phyloP scores from a whole-genome alignment of 2,113 vertebrate species.

The Noctilio leporinus region DNA sequence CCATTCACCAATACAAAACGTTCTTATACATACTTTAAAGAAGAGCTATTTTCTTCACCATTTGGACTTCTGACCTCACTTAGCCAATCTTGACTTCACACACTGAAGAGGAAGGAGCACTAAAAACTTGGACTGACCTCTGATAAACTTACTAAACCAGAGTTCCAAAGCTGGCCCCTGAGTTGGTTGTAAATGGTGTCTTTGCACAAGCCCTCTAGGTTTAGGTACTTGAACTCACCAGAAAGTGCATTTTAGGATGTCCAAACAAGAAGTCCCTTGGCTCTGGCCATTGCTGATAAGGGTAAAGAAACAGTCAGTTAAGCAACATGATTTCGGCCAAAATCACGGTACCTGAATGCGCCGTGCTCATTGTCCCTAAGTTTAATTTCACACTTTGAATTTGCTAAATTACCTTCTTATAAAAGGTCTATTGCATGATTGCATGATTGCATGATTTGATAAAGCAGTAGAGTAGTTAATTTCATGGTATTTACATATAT shows the following conservation, averaged over 20 bases:
- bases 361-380: constrained; percentile 1
- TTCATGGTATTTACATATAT: constrained; percentile 12
- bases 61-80: neutral
- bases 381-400: constrained; percentile 61
- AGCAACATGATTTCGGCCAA: constrained; percentile 46
- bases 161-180: neutral
- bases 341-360: constrained; percentile 14
- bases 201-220: neutral
- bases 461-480: constrained; percentile 31
- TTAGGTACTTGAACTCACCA: neutral
- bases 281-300: constrained; percentile 54
- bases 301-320: constrained; percentile 23
- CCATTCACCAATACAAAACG: neutral
- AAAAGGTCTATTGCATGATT: constrained; percentile 56
- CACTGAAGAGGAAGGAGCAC: neutral
- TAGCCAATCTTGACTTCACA: neutral
- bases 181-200: neutral
- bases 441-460: constrained; percentile 52
- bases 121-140: neutral
- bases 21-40: neutral
- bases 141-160: neutral
- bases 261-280: constrained; percentile 13
- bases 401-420: constrained; percentile 46
- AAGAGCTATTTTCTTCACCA: neutral
- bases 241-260: constrained; percentile 7